Evolutionary conservation across 2,888 invertebrate genomes (phyloP).

Genomic region (Eulithis prunata): DNA sequence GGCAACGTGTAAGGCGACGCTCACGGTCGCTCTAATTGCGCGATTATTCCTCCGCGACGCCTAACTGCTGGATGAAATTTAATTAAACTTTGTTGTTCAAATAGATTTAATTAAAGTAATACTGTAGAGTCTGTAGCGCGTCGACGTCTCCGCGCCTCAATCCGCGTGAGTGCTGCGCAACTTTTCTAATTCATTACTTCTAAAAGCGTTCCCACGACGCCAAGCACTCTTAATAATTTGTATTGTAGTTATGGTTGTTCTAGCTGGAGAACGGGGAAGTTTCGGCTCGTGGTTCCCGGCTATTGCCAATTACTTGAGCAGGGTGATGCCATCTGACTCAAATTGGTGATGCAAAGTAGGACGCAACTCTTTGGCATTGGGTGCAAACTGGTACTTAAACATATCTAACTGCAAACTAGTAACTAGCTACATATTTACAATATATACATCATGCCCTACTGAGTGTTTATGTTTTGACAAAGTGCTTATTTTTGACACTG

Average conservation of each 20-base stretch:
- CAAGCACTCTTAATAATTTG: constrained; percentile 84
- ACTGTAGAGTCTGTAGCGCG: constrained; percentile 78
- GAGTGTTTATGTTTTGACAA: too few relatives aligned
- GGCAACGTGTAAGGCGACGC: constrained; percentile 83
- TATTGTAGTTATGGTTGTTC: constrained; percentile 78
- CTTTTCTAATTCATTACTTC: constrained; percentile 85
- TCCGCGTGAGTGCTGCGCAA: constrained; percentile 84
- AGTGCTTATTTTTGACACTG: too few relatives aligned
- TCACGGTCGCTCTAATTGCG: constrained; percentile 84
- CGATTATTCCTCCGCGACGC: constrained; percentile 84
- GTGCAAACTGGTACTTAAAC: too few relatives aligned
- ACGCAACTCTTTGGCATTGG: neutral
- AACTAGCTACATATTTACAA: too few relatives aligned
- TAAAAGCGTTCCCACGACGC: constrained; percentile 84
- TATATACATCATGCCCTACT: too few relatives aligned
- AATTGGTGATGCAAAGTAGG: neutral
- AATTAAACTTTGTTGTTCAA: constrained; percentile 86
- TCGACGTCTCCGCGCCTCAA: constrained; percentile 71
- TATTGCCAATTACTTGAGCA: neutral
- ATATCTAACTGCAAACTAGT: too few relatives aligned
- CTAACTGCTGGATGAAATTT: constrained; percentile 85
- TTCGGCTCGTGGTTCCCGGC: constrained; percentile 24
- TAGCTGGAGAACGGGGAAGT: constrained; percentile 39
- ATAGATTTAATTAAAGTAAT: constrained; percentile 86
- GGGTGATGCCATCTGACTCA: neutral